phyloP scores from a whole-genome alignment of 1,140 invertebrate species.

The Matsumurasca onukii region DNA sequence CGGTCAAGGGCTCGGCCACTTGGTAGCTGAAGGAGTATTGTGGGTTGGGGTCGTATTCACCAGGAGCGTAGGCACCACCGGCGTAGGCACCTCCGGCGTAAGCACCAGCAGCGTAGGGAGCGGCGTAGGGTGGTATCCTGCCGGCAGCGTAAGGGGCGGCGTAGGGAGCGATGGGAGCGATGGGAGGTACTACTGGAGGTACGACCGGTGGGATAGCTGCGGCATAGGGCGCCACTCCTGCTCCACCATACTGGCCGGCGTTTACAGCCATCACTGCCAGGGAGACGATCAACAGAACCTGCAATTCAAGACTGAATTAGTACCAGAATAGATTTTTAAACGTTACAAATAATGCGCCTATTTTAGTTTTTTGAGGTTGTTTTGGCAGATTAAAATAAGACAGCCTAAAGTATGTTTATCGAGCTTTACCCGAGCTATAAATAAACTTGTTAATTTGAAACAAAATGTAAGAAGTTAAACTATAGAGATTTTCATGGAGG shows the following conservation, averaged over 20 bases:
- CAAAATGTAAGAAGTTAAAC: too few relatives aligned
- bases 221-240: background rate
- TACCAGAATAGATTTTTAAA: too few relatives aligned
- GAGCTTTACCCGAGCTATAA: too few relatives aligned
- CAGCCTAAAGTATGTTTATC: too few relatives aligned
- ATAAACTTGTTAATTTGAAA: too few relatives aligned
- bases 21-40: conserved; percentile 47
- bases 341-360: too few relatives aligned
- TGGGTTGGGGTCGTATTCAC: conserved; percentile 34
- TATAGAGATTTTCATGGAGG: too few relatives aligned
- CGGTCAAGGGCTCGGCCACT: conserved; percentile 45
- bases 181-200: background rate
- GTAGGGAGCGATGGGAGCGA: background rate
- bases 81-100: conserved; percentile 37
- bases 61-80: background rate
- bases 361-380: too few relatives aligned
- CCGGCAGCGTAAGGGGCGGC: conserved; percentile 11
- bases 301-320: background rate
- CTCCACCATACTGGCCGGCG: conserved; percentile 5
- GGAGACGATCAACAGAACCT: background rate
- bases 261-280: conserved; percentile 10
- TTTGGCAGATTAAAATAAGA: too few relatives aligned
- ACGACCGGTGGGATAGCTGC: background rate
- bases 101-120: conserved; percentile 36
- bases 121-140: conserved; percentile 37